Conservation (phyloP, 2,113 vertebrate genomes). For the Eurystomus gularis region DNA sequence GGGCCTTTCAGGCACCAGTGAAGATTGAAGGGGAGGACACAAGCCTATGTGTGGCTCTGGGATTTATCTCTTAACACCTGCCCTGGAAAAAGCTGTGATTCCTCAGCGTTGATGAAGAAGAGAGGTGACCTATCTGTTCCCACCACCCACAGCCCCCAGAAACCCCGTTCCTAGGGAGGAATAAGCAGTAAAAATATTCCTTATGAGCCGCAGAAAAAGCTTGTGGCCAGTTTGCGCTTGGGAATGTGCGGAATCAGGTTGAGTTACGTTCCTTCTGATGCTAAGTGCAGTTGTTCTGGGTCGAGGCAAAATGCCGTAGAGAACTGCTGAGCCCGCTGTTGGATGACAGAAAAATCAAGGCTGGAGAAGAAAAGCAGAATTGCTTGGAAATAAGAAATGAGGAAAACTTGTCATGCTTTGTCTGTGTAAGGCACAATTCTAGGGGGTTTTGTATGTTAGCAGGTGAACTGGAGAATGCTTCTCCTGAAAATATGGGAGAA, state of each 20-base stretch:
- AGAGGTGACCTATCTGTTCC: background rate
- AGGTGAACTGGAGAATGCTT: background rate
- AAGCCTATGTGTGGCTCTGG: background rate
- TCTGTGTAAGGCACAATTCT: background rate
- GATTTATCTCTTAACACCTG: background rate
- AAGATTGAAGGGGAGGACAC: background rate
- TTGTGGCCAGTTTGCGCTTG: accelerated
- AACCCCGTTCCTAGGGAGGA: accelerated
- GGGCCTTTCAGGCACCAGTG: background rate
- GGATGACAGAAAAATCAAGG: background rate
- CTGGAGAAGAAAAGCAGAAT: background rate
- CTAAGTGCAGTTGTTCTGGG: background rate
- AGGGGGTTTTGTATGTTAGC: background rate
- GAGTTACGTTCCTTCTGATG: accelerated
- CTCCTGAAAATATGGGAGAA: background rate
- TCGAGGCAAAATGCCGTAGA: background rate
- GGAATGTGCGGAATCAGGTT: background rate
- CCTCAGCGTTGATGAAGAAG: background rate
- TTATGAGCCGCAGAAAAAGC: accelerated
- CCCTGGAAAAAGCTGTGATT: background rate
- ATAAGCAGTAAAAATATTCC: background rate
- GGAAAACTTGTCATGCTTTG: background rate
- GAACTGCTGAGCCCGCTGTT: accelerated
- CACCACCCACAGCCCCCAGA: background rate
- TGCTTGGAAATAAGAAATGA: background rate